phyloP scores from a whole-genome alignment of 2,797 vertebrate genomes.

The Apodemus agrarius region DNA sequence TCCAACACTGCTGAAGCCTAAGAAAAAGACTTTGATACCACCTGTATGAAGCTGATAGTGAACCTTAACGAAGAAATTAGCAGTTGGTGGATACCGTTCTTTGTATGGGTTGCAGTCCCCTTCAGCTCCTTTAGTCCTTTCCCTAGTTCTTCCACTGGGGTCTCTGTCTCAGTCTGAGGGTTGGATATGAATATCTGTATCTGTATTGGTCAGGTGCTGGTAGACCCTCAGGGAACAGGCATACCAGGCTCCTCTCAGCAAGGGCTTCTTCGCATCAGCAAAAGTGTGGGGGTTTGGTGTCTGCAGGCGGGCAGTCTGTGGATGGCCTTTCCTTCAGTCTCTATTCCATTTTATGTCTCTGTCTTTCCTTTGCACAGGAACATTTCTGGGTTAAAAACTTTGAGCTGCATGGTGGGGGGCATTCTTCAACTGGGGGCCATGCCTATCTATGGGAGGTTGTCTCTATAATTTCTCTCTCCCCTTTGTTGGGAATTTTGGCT shows the following conservation, averaged over 20 bases:
- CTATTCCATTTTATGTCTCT: background rate
- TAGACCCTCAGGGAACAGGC: background rate
- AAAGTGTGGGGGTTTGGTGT: background rate
- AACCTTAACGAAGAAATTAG: no score
- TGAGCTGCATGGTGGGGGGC: background rate
- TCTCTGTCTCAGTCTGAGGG: background rate
- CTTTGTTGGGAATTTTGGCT: background rate
- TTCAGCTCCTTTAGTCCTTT: no score
- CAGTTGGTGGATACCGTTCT: no score
- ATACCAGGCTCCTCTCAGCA: background rate
- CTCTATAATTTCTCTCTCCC: background rate
- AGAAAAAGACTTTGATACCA: no score
- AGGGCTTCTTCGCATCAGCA: background rate
- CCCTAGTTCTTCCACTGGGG: no score
- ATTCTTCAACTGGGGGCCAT: background rate
- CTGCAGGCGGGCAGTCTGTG: background rate
- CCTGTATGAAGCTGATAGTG: no score
- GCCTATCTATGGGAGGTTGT: background rate
- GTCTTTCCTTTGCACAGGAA: background rate
- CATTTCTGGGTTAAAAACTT: no score
- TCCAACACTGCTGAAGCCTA: no score
- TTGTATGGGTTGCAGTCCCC: no score
- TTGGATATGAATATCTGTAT: background rate
- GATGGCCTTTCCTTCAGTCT: background rate
- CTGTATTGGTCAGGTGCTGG: background rate